Evolutionary conservation across 2,113 vertebrate species (phyloP).

Genomic region (Oreotrochilus melanogaster): DNA sequence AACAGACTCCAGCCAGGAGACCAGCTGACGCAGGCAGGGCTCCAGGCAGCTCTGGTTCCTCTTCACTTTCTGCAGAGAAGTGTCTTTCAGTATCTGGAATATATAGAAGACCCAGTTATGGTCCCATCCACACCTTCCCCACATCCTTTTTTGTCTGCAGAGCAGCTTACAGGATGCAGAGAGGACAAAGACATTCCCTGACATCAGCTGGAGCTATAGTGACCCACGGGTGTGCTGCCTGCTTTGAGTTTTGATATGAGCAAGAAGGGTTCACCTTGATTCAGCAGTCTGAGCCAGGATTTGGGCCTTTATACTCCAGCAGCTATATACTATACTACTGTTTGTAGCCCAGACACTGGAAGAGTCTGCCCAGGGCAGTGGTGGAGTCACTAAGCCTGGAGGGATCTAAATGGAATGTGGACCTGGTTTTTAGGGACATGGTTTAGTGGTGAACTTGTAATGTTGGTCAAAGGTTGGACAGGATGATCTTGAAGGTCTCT

Average conservation of each 20-base stretch:
- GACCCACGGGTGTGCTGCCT: not conserved
- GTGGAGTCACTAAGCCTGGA: no score
- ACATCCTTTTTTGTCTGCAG: not conserved
- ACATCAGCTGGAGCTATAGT: not conserved
- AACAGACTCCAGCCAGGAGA: constrained; percentile 95
- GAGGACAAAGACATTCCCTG: not conserved
- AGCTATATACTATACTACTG: no score
- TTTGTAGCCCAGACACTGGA: not conserved
- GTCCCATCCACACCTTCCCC: not conserved
- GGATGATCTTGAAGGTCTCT: no score
- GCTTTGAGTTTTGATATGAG: not conserved
- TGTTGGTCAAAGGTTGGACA: no score
- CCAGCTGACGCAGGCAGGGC: constrained; percentile 95
- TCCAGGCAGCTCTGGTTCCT: constrained; percentile 98
- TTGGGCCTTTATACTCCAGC: not conserved
- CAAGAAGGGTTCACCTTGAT: not conserved
- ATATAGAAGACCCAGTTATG: not conserved
- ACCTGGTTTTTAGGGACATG: no score
- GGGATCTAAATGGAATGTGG: no score
- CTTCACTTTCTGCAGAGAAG: constrained; percentile 97
- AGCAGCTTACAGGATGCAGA: not conserved
- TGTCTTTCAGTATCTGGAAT: constrained; percentile 92
- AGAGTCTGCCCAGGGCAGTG: no score
- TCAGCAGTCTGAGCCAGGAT: not conserved
- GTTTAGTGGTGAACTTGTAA: no score